These are phyloP conservation scores for Crambe crambe DNA, from an alignment of 37 sponge, comb jelly and placozoan genomes.

Conservation along the genomic window DNA sequence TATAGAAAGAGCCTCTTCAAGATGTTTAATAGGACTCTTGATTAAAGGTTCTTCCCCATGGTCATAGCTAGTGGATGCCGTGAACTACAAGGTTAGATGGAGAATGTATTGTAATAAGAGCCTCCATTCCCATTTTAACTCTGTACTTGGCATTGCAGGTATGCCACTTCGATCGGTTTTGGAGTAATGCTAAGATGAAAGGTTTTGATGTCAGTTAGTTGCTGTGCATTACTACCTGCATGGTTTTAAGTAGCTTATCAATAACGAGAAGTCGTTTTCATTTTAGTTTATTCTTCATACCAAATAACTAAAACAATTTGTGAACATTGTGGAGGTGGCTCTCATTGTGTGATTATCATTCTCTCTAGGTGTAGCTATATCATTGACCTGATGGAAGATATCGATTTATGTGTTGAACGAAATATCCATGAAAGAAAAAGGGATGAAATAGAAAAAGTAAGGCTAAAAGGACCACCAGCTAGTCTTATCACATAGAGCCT, in stretches of 20 bases:
- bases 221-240: too few species aligned
- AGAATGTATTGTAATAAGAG: background rate
- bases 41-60: slow-evolving; percentile 88
- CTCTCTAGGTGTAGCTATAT: slow-evolving; percentile 79
- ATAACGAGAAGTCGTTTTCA: too few species aligned
- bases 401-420: slow-evolving; percentile 69
- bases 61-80: slow-evolving; percentile 80
- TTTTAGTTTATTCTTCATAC: too few species aligned
- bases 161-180: slow-evolving; percentile 74
- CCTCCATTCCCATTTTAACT: background rate
- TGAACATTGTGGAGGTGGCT: too few species aligned
- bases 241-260: too few species aligned
- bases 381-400: slow-evolving; percentile 64
- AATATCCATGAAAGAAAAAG: slow-evolving; percentile 67
- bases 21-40: slow-evolving; percentile 78
- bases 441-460: slow-evolving; percentile 73
- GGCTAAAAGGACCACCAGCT: too few species aligned
- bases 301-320: too few species aligned
- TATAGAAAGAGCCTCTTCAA: slow-evolving; percentile 83
- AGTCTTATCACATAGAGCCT: too few species aligned
- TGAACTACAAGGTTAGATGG: slow-evolving; percentile 66
- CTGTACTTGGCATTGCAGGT: slow-evolving; percentile 26
- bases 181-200: slow-evolving; percentile 83
- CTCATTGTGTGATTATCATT: background rate
- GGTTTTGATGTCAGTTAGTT: slow-evolving; percentile 71